Conservation (phyloP, 2,888 invertebrate species). For the Mactromeris polynyma region DNA sequence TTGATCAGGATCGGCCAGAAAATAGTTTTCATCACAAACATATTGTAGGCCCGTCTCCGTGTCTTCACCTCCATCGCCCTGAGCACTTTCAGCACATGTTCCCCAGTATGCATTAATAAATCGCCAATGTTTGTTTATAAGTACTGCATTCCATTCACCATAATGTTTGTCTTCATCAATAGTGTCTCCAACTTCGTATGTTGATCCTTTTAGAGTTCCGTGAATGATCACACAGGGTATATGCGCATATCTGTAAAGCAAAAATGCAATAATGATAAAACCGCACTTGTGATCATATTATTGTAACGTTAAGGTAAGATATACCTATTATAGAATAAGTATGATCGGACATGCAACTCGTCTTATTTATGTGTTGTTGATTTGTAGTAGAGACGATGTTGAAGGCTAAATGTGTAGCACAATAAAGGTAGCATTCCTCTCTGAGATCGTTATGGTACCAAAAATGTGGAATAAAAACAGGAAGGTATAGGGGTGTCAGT, state of each 20-base stretch:
- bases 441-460: too few relatives aligned
- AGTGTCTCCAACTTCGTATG: slow-evolving; percentile 81
- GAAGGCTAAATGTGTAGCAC: too few relatives aligned
- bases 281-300: too few relatives aligned
- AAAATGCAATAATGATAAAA: background rate
- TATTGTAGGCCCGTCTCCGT: slow-evolving; percentile 68
- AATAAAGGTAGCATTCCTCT: too few relatives aligned
- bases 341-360: too few relatives aligned
- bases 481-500: too few relatives aligned
- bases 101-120: slow-evolving; percentile 85
- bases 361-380: too few relatives aligned
- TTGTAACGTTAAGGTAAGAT: too few relatives aligned
- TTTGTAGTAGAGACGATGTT: too few relatives aligned
- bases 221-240: slow-evolving; percentile 82
- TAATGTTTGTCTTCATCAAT: slow-evolving; percentile 79
- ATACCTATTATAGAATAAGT: too few relatives aligned
- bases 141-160: slow-evolving; percentile 85
- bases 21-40: slow-evolving; percentile 84
- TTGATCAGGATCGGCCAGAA: slow-evolving; percentile 83
- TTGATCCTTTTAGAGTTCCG: slow-evolving; percentile 83
- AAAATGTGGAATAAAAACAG: too few relatives aligned
- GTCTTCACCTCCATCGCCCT: slow-evolving; percentile 52
- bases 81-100: slow-evolving; percentile 78
- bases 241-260: slow-evolving; percentile 75
- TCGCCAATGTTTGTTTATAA: slow-evolving; percentile 81